A percentile compares a stretch with the other conserved stretches of the same genome.
Conservation (phyloP, 2,113 vertebrate species). For the Rhabdornis inornatus region DNA sequence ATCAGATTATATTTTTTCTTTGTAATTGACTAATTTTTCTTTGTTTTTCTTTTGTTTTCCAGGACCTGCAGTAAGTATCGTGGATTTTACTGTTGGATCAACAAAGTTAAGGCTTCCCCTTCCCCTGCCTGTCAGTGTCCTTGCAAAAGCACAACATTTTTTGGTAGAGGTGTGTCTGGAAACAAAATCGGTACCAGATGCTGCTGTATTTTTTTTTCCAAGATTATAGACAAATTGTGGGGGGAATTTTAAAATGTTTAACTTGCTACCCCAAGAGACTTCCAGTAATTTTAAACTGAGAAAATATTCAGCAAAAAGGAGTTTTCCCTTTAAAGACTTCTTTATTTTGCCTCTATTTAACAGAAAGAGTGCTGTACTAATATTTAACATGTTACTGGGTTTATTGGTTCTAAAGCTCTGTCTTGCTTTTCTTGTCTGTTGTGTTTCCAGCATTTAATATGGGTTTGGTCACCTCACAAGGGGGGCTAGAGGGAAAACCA, state of each 20-base stretch:
- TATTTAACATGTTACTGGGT: background rate
- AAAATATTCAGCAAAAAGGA: background rate
- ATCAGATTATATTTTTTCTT: background rate
- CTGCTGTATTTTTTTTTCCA: background rate
- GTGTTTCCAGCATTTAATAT: background rate
- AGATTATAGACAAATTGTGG: slow-evolving; percentile 1
- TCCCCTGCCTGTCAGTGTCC: slow-evolving; percentile 6
- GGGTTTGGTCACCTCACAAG: background rate
- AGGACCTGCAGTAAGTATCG: slow-evolving; percentile 92
- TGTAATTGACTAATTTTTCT: background rate
- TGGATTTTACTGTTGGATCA: slow-evolving; percentile 54
- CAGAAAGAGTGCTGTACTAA: background rate
- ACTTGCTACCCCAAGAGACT: slow-evolving; percentile 20
- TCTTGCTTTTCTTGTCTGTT: slow-evolving; percentile 32
- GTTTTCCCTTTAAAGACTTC: background rate
- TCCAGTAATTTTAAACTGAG: slow-evolving; percentile 16
- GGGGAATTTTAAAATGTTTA: slow-evolving; percentile 22
- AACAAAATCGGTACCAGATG: slow-evolving; percentile 42
- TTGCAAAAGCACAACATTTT: slow-evolving; percentile 28
- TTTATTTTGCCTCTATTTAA: background rate
- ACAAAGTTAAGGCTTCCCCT: slow-evolving; percentile 73
- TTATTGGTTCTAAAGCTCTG: slow-evolving; percentile 23
- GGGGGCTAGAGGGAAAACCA: background rate
- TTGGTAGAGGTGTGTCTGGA: slow-evolving; percentile 39
- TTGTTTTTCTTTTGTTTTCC: slow-evolving; percentile 79